Evolutionary conservation across 1,140 invertebrate species (phyloP).

Genomic region (Temnothorax longispinosus): DNA sequence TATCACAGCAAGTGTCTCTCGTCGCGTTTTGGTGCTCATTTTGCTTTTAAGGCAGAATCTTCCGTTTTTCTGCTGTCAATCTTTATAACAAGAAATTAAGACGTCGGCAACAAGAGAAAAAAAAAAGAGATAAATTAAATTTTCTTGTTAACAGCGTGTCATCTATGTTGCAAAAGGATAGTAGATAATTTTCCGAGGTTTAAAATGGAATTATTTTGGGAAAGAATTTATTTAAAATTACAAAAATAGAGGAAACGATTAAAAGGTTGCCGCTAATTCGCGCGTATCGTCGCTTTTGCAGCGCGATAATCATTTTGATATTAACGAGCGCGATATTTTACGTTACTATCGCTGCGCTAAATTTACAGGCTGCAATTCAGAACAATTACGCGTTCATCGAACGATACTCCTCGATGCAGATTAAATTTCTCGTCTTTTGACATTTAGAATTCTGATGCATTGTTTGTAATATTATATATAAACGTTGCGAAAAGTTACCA

Average conservation of each 20-base stretch:
- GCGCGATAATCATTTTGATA: background rate
- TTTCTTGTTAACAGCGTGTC: background rate
- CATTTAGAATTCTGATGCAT: background rate
- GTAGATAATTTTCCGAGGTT: background rate
- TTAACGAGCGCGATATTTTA: background rate
- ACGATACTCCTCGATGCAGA: background rate
- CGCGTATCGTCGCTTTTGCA: background rate
- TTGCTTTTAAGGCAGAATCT: no score
- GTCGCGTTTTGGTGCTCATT: background rate
- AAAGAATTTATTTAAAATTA: constrained; percentile 8
- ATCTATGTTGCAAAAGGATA: background rate
- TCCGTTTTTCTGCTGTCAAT: background rate
- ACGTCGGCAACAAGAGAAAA: background rate
- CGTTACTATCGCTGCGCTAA: background rate
- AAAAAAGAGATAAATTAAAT: background rate
- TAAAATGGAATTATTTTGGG: constrained; percentile 26
- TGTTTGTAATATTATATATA: background rate
- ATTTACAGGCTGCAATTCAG: constrained; percentile 24
- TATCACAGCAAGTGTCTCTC: constrained; percentile 12
- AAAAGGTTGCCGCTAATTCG: constrained; percentile 19
- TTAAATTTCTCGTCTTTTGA: constrained; percentile 11
- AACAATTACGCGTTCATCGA: constrained; percentile 1
- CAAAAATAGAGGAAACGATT: constrained; percentile 16
- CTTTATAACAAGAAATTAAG: background rate
- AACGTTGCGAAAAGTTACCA: background rate